A percentile compares a stretch with the other conserved stretches of the same genome.
Evolutionary conservation across 2,797 vertebrate genomes (phyloP).

Genomic region (Cryptoprocta ferox): DNA sequence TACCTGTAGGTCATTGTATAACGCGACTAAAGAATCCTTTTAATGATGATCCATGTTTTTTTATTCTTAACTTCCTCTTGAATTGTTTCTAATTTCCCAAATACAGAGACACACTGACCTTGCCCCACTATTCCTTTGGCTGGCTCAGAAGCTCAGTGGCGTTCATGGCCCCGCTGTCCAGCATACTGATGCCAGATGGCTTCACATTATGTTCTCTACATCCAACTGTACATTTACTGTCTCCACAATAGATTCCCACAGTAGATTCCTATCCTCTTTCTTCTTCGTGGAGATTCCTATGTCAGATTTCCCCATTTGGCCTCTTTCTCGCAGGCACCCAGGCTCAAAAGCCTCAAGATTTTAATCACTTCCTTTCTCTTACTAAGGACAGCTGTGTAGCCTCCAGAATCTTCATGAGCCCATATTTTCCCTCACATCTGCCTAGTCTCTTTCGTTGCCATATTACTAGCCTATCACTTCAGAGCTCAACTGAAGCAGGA

Average conservation of each 20-base stretch:
- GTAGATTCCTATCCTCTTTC: background rate
- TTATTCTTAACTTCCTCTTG: background rate
- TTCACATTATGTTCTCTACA: background rate
- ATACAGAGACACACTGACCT: background rate
- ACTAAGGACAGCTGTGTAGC: background rate
- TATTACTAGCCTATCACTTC: background rate
- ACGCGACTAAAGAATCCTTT: background rate
- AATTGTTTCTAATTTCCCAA: background rate
- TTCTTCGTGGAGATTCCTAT: background rate
- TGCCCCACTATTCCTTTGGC: background rate
- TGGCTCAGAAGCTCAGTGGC: background rate
- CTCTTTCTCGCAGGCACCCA: background rate
- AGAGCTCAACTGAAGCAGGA: background rate
- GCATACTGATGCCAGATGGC: no score
- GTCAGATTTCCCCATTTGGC: background rate
- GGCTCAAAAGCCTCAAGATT: background rate
- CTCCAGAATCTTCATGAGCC: background rate
- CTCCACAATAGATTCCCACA: background rate
- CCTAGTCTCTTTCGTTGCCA: background rate
- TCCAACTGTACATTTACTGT: no score
- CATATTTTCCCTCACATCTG: rapidly evolving
- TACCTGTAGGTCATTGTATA: background rate
- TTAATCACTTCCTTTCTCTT: background rate
- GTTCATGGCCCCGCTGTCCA: background rate
- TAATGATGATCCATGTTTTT: background rate